phyloP scores from a whole-genome alignment of 2,888 invertebrate genomes.

The Drosophila prostipennis region DNA sequence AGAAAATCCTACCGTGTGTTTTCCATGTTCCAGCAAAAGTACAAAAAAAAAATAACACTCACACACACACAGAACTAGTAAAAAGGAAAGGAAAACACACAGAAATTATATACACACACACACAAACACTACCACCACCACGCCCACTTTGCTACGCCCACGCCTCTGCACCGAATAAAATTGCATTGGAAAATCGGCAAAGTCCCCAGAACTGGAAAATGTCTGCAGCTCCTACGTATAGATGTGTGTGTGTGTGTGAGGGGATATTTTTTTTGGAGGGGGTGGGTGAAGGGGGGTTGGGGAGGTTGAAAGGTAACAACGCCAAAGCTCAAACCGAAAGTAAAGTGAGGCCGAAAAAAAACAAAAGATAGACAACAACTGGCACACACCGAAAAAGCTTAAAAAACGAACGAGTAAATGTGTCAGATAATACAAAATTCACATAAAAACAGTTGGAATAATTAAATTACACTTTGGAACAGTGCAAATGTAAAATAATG shows the following conservation, averaged over 20 bases:
- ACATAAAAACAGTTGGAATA: neutral
- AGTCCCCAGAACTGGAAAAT: conserved; percentile 40
- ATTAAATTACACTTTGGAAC: neutral
- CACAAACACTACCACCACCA: neutral
- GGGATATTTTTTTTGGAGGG: neutral
- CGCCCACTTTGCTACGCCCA: conserved; percentile 18
- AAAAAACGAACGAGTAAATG: conserved; percentile 21
- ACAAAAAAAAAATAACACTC: conserved; percentile 3
- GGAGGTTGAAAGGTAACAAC: conserved; percentile 28
- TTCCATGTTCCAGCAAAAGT: conserved; percentile 32
- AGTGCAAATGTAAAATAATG: too few relatives aligned
- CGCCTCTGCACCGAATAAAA: conserved; percentile 35
- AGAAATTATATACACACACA: conserved; percentile 22
- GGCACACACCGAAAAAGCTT: conserved; percentile 21
- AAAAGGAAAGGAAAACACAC: conserved; percentile 28
- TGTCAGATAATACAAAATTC: conserved; percentile 9
- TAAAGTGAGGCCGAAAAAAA: conserved; percentile 16
- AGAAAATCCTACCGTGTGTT: conserved; percentile 25
- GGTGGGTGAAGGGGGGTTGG: too few relatives aligned
- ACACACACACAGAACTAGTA: conserved; percentile 5
- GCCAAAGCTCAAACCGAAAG: conserved; percentile 29
- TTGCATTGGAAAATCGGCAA: conserved; percentile 45
- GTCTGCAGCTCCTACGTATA: conserved; percentile 25
- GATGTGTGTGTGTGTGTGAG: neutral
- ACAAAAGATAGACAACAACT: conserved; percentile 5